Conservation (phyloP, 2,797 vertebrate genomes). For the Octomys mimax region DNA sequence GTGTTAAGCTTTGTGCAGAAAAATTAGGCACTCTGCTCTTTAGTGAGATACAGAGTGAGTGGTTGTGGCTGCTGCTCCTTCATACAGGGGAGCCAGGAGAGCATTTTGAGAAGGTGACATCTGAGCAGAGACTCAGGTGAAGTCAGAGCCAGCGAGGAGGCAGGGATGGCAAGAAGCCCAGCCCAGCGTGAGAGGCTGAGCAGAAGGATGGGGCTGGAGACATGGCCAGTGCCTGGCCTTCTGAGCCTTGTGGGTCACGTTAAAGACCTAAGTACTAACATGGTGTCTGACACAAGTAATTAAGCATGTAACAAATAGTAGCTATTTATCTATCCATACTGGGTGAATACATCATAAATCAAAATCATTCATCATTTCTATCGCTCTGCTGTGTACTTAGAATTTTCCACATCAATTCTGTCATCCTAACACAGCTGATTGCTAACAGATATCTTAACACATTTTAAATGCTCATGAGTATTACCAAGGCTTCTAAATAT, state of each 20-base stretch:
- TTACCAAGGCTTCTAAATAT: constrained; percentile 32
- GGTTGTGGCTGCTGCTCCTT: not conserved
- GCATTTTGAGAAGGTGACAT: constrained; percentile 61
- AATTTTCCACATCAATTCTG: constrained; percentile 5
- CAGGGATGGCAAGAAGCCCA: constrained; percentile 3
- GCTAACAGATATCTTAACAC: constrained; percentile 17
- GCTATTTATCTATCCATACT: constrained; percentile 64
- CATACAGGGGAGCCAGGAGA: constrained; percentile 1
- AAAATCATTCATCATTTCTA: constrained; percentile 10
- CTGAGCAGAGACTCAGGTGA: constrained; percentile 53
- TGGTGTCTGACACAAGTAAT: constrained; percentile 45
- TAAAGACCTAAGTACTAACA: constrained; percentile 5
- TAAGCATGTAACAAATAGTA: constrained; percentile 45
- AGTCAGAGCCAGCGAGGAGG: constrained; percentile 22
- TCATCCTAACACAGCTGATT: constrained; percentile 38
- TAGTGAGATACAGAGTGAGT: not conserved
- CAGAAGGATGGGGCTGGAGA: not conserved
- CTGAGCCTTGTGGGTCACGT: not conserved
- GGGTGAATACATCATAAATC: constrained; percentile 50
- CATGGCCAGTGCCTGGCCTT: not conserved
- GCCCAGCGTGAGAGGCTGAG: not conserved
- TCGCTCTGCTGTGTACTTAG: not conserved
- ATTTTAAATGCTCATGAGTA: constrained; percentile 18
- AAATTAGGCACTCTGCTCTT: not conserved
- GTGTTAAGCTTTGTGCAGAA: constrained; percentile 20